phyloP scores from a whole-genome alignment of 2,888 invertebrate genomes.

The Eupithecia exiguata region DNA sequence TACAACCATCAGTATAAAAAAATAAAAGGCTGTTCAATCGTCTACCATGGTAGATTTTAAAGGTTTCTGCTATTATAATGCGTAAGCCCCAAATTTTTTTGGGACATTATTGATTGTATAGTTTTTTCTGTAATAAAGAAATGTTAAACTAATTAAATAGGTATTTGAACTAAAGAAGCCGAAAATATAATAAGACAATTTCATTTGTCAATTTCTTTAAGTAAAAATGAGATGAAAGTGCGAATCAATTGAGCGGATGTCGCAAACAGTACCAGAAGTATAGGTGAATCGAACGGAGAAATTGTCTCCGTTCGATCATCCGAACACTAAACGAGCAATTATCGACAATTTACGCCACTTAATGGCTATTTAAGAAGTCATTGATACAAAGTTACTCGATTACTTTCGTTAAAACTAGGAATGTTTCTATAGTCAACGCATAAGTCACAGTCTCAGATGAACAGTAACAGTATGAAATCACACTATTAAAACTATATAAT shows the following conservation, averaged over 20 bases:
- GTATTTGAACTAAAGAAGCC: not conserved
- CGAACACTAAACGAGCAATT: constrained; percentile 35
- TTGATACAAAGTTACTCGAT: constrained; percentile 21
- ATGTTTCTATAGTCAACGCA: not conserved
- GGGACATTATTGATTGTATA: no score
- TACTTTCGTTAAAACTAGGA: constrained; percentile 26
- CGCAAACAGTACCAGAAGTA: constrained; percentile 29
- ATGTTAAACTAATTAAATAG: not conserved
- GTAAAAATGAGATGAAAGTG: constrained; percentile 15
- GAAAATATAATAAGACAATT: not conserved
- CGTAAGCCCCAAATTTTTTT: no score
- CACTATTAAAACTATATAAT: no score
- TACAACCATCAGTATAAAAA: not conserved
- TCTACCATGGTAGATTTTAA: not conserved
- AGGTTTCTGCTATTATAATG: no score
- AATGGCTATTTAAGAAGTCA: constrained; percentile 13
- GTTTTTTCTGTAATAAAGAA: not conserved
- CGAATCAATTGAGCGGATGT: constrained; percentile 25
- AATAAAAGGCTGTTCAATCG: not conserved
- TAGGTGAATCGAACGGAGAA: constrained; percentile 31
- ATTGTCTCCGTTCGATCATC: constrained; percentile 27
- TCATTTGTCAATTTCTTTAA: no score
- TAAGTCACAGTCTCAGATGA: no score
- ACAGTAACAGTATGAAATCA: no score
- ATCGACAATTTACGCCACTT: constrained; percentile 34